Evolutionary conservation across 2,797 vertebrate genomes (phyloP).

Genomic region (Spinus olivaceus): DNA sequence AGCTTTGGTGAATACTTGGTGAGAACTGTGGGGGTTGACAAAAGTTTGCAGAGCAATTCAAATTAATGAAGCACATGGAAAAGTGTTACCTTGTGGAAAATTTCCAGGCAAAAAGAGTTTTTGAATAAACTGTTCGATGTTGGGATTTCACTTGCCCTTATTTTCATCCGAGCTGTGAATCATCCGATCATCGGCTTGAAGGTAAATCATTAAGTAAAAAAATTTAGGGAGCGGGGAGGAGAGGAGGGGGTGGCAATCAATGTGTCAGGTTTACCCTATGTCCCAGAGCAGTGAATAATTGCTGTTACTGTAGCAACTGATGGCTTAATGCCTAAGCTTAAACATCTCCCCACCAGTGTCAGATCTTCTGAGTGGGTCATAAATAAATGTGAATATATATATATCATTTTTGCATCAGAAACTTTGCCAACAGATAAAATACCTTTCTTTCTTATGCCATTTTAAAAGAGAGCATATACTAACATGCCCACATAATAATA

Average conservation of each 20-base stretch:
- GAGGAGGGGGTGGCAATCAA: not conserved
- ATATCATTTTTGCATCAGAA: not conserved
- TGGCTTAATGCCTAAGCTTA: not conserved
- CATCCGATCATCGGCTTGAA: not conserved
- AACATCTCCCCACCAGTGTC: not conserved
- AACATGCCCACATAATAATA: not conserved
- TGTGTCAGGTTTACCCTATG: not conserved
- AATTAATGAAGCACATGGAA: slow-evolving; percentile 4
- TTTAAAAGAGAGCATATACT: not conserved
- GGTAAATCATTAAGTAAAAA: slow-evolving; percentile 38
- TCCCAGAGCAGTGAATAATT: slow-evolving; percentile 19
- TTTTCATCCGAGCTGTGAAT: not conserved
- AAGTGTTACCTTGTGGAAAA: slow-evolving; percentile 26
- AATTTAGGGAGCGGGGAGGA: not conserved
- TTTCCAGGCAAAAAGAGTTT: not conserved
- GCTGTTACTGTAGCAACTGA: slow-evolving; percentile 11
- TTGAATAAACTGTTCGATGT: not conserved
- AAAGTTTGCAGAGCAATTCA: not conserved
- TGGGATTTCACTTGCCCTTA: not conserved
- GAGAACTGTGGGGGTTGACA: slow-evolving; percentile 58
- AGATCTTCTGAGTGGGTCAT: not conserved
- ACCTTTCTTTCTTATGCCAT: not conserved
- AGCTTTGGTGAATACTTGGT: slow-evolving; percentile 24
- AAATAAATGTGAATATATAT: slow-evolving; percentile 5
- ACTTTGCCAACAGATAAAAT: slow-evolving; percentile 12